Percentiles rank a stretch among this genome's conserved stretches.
phyloP scores from a whole-genome alignment of 2,113 vertebrate species.

The Odontophorus gujanensis region DNA sequence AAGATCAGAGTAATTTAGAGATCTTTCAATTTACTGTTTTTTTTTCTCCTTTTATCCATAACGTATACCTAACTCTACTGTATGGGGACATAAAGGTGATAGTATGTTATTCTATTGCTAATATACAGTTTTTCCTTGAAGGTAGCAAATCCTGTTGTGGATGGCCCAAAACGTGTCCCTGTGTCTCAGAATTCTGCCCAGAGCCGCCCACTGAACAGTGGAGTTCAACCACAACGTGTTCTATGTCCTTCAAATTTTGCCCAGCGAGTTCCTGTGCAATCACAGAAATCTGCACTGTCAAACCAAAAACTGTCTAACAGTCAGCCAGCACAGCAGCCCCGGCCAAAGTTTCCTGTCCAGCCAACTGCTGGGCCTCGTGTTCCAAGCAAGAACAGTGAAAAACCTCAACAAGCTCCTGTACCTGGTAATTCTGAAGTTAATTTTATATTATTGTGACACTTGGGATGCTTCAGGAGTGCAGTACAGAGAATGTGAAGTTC shows the following conservation, averaged over 20 bases:
- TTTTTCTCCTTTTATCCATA: not conserved
- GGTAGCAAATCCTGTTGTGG: conserved; percentile 24
- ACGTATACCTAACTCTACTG: not conserved
- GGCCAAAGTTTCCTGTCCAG: not conserved
- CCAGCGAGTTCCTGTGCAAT: conserved; percentile 78
- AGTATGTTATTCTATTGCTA: not conserved
- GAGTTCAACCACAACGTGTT: conserved; percentile 76
- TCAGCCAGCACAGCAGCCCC: not conserved
- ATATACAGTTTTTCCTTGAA: not conserved
- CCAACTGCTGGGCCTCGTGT: not conserved
- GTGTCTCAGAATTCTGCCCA: conserved; percentile 72
- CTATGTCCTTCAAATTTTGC: conserved; percentile 82
- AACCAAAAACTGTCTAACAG: conserved; percentile 52
- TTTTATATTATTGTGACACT: not conserved
- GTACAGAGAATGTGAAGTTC: not conserved
- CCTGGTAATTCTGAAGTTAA: conserved; percentile 54
- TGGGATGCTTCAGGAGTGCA: not conserved
- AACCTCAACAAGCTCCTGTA: conserved; percentile 21
- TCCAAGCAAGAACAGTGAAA: conserved; percentile 40
- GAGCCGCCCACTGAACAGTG: not conserved
- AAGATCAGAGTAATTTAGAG: not conserved
- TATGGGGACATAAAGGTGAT: rapidly evolving
- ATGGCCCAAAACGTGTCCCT: conserved; percentile 84
- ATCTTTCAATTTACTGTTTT: not conserved
- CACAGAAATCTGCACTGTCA: conserved; percentile 29